Conservation (phyloP, 1,140 invertebrate species). For the Holotrichia oblita region DNA sequence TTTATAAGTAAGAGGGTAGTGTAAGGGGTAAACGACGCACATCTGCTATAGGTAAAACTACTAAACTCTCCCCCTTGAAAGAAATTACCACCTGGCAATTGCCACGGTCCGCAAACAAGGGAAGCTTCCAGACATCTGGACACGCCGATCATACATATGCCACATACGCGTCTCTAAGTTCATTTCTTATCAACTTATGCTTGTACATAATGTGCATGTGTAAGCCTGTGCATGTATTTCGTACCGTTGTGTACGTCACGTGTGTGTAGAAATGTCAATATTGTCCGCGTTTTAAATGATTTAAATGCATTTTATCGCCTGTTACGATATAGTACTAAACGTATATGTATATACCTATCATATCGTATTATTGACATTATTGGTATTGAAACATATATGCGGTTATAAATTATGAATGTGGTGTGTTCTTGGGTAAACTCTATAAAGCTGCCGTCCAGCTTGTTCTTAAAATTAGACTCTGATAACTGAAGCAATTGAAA, state of each 20-base stretch:
- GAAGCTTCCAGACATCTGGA: constrained; percentile 47
- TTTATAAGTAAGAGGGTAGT: constrained; percentile 42
- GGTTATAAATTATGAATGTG: constrained; percentile 7
- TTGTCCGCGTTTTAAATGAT: constrained; percentile 31
- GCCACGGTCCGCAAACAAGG: constrained; percentile 59
- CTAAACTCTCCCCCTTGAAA: constrained; percentile 55
- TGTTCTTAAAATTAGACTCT: too few relatives aligned
- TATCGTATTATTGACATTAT: constrained; percentile 2
- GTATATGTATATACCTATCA: neutral
- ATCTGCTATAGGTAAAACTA: constrained; percentile 51
- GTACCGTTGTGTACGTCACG: constrained; percentile 14
- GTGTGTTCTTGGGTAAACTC: constrained; percentile 1
- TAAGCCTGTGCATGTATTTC: neutral
- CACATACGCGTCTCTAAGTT: constrained; percentile 28
- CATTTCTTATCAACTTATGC: constrained; percentile 36
- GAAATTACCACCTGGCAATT: constrained; percentile 58
- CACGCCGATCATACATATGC: constrained; percentile 39
- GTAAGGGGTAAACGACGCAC: constrained; percentile 52
- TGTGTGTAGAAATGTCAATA: constrained; percentile 32
- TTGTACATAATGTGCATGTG: neutral
- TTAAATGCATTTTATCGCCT: constrained; percentile 29
- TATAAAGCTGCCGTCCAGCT: neutral
- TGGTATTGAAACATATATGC: neutral
- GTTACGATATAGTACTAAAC: neutral
- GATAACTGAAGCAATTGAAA: too few relatives aligned